phyloP scores from a whole-genome alignment of 2,888 invertebrate species.

The Mesorhabditis belari region DNA sequence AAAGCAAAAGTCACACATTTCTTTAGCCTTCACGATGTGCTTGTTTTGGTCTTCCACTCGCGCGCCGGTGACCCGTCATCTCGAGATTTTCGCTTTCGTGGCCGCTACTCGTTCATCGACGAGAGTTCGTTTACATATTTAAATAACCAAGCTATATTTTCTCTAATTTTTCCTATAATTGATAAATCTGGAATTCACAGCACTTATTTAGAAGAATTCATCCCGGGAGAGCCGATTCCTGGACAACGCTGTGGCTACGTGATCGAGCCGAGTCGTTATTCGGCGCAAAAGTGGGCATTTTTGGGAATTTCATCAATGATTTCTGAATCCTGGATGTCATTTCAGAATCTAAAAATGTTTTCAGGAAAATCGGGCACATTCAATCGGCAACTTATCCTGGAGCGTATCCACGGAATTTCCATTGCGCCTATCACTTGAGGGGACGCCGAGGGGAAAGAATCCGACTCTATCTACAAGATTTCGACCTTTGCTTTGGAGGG shows the following conservation, averaged over 20 bases:
- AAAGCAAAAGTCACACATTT: neutral
- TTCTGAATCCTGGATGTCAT: too few species aligned
- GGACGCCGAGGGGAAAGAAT: constrained; percentile 83
- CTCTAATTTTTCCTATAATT: neutral
- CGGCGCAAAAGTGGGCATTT: constrained; percentile 14
- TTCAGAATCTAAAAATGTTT: too few species aligned
- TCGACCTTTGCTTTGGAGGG: constrained; percentile 95
- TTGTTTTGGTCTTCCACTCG: constrained; percentile 56
- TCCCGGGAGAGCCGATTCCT: constrained; percentile 34
- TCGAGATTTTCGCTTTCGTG: constrained; percentile 51
- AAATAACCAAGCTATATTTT: neutral
- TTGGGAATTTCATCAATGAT: constrained; percentile 4
- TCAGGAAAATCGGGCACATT: neutral
- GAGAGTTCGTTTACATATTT: constrained; percentile 47
- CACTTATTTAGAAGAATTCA: constrained; percentile 29
- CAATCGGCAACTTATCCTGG: constrained; percentile 93
- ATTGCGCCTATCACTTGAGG: constrained; percentile 67
- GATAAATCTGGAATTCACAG: neutral
- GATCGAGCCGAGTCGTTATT: constrained; percentile 26
- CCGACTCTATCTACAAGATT: constrained; percentile 89
- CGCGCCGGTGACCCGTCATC: constrained; percentile 50
- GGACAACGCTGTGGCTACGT: constrained; percentile 37
- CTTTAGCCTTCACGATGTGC: constrained; percentile 52
- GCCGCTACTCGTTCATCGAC: constrained; percentile 55
- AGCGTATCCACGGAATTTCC: constrained; percentile 70